Conservation (phyloP, 2,888 invertebrate genomes). For the Punctoribates punctum region DNA sequence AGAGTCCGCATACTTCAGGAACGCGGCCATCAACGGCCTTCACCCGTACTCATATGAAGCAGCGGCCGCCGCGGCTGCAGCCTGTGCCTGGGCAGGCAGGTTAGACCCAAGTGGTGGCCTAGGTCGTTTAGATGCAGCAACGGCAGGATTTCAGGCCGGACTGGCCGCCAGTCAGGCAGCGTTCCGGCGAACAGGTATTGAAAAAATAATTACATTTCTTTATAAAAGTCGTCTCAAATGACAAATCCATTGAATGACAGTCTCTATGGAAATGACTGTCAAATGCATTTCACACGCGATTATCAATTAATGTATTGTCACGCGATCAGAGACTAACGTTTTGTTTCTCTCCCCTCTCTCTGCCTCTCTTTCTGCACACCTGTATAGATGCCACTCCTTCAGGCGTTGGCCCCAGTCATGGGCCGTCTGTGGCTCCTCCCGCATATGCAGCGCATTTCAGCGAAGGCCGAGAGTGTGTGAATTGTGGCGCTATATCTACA, state of each 20-base stretch:
- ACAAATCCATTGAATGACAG: background rate
- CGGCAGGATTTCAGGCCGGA: slow-evolving; percentile 41
- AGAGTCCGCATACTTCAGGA: slow-evolving; percentile 28
- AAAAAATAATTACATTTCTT: background rate
- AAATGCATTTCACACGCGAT: background rate
- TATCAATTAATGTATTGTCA: background rate
- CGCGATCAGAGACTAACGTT: background rate
- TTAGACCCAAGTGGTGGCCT: slow-evolving; percentile 6
- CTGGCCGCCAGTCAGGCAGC: slow-evolving; percentile 40
- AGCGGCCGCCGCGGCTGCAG: slow-evolving; percentile 40
- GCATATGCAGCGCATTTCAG: slow-evolving; percentile 56
- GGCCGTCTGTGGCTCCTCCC: slow-evolving; percentile 37
- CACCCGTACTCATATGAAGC: slow-evolving; percentile 42
- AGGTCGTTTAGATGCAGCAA: slow-evolving; percentile 30
- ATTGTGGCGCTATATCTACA: slow-evolving; percentile 48
- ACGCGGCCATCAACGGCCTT: slow-evolving; percentile 37
- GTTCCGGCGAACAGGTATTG: slow-evolving; percentile 38
- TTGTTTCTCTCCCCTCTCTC: background rate
- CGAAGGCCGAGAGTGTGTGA: slow-evolving; percentile 50
- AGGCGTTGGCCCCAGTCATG: background rate
- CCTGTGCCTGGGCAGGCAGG: slow-evolving; percentile 42
- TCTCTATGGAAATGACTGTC: slow-evolving; percentile 20
- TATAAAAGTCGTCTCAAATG: background rate
- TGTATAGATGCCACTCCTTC: slow-evolving; percentile 16
- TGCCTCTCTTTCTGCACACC: background rate